These are phyloP conservation scores for Coregonus sp. DNA, from an alignment of 2,797 vertebrate species.

Conservation along the genomic window DNA sequence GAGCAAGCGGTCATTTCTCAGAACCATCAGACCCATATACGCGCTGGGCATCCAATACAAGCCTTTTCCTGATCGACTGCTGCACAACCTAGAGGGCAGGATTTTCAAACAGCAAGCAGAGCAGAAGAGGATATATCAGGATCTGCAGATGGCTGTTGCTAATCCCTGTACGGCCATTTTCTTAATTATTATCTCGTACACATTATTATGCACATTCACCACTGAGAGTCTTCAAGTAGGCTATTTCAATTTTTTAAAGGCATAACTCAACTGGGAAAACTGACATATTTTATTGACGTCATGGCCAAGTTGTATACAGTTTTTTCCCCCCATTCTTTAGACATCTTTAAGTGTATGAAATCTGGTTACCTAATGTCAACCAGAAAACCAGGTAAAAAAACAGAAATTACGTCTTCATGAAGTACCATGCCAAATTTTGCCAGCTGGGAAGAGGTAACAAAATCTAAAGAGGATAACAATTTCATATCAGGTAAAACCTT, in stretches of 20 bases:
- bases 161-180: constrained; percentile 73
- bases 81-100: constrained; percentile 61
- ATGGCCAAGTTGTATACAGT: no score
- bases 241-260: no score
- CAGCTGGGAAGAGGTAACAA: no score
- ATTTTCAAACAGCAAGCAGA: constrained; percentile 55
- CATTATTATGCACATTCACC: neutral
- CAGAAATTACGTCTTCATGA: no score
- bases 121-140: constrained; percentile 51
- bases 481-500: neutral
- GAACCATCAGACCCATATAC: constrained; percentile 38
- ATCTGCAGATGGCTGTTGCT: constrained; percentile 60
- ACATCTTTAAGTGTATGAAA: no score
- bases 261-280: no score
- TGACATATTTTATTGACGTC: no score
- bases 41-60: constrained; percentile 45
- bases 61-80: constrained; percentile 57
- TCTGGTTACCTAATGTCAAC: no score
- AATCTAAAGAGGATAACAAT: neutral
- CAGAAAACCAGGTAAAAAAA: no score
- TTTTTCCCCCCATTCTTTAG: no score
- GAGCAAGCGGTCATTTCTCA: constrained; percentile 20
- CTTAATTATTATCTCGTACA: neutral
- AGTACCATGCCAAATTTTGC: no score
- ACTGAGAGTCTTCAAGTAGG: neutral